These are phyloP conservation scores for Trochalopteron elliotii DNA, from an alignment of 2,113 vertebrate species.

Conservation along the genomic window DNA sequence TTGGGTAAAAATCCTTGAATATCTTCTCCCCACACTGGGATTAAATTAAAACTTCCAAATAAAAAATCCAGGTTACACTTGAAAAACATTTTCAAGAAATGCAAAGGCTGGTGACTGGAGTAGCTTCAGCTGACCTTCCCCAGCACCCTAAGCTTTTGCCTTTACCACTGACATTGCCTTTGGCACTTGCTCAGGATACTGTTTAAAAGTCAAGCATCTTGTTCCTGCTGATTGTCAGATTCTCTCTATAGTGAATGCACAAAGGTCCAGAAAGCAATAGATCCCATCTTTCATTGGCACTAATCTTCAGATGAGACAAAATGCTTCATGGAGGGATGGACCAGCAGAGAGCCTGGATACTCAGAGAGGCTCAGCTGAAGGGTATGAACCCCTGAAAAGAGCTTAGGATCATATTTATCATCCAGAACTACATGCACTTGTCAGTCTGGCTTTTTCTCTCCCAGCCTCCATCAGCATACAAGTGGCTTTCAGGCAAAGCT, in stretches of 20 bases:
- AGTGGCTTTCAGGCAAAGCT: neutral
- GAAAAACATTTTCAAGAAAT: neutral
- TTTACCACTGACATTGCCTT: neutral
- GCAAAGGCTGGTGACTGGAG: neutral
- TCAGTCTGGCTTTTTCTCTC: neutral
- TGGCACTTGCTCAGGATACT: neutral
- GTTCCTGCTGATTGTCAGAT: neutral
- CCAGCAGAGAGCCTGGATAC: neutral
- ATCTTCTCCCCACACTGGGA: accelerated
- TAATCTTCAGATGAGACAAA: neutral
- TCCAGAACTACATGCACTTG: neutral
- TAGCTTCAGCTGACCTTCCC: neutral
- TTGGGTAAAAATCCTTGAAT: neutral
- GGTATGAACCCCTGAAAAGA: neutral
- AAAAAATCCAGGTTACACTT: neutral
- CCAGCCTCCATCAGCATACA: neutral
- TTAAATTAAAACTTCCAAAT: neutral
- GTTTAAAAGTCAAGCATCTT: neutral
- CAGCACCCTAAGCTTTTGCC: neutral
- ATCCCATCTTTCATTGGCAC: neutral
- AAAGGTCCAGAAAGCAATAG: neutral
- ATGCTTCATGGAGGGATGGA: neutral
- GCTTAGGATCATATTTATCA: neutral
- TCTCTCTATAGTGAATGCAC: neutral
- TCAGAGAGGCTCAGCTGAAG: neutral